Evolutionary conservation across 2,797 vertebrate species (phyloP).

Genomic region (Gadopsis bispinosus): DNA sequence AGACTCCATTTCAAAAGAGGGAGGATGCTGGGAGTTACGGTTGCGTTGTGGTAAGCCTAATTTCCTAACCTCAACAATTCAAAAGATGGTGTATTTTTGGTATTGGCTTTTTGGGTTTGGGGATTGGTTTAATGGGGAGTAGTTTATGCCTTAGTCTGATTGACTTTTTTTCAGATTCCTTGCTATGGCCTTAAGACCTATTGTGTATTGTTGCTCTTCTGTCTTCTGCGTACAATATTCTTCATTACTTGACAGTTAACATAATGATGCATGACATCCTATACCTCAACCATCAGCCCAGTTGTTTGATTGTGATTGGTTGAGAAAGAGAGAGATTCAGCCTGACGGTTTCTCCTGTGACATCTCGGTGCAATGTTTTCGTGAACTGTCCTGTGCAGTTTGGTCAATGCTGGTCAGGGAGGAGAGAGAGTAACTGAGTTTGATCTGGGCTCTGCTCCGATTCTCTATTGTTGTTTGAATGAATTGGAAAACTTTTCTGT

Average conservation of each 20-base stretch:
- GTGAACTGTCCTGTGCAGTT: not conserved
- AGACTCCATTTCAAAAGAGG: constrained; percentile 97
- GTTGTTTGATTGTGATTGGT: not conserved
- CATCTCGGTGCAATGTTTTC: not conserved
- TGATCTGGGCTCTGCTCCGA: not conserved
- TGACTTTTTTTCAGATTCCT: not conserved
- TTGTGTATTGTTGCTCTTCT: not conserved
- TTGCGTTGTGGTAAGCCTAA: constrained; percentile 92
- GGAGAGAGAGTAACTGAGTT: not conserved
- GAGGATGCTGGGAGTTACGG: constrained; percentile 97
- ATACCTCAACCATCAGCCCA: not conserved
- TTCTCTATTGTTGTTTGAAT: not conserved
- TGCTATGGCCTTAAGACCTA: not conserved
- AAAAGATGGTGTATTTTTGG: not conserved
- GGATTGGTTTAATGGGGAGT: not conserved
- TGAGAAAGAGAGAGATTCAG: not conserved
- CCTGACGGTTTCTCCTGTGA: not conserved
- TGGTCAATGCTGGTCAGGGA: not conserved
- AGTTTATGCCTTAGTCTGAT: not conserved
- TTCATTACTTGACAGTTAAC: not conserved
- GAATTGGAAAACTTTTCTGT: too few relatives aligned
- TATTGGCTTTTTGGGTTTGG: too few relatives aligned
- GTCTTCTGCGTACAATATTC: not conserved
- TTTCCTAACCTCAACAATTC: not conserved
- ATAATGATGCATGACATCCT: not conserved